A percentile compares a stretch with the other conserved stretches of the same genome.
Evolutionary conservation across 2,888 invertebrate species (phyloP).

Genomic region (Lissocephala sabroskyi): DNA sequence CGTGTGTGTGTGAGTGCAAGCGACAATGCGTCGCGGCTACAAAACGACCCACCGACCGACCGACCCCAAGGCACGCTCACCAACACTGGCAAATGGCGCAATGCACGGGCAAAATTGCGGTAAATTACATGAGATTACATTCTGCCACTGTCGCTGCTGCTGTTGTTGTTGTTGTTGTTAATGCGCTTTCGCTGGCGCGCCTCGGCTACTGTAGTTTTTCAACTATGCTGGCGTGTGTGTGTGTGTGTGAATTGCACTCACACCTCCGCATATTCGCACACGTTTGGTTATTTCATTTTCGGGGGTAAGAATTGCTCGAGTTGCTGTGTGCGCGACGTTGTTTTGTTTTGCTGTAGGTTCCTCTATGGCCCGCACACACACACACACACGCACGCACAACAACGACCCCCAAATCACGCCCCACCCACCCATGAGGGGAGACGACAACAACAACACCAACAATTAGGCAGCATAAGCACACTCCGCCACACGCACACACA

Average conservation of each 20-base stretch:
- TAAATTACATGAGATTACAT: conserved; percentile 61
- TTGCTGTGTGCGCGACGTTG: conserved; percentile 29
- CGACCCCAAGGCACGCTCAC: conserved; percentile 40
- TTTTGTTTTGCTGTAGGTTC: conserved; percentile 37
- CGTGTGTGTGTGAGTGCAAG: conserved; percentile 29
- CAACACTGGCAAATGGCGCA: conserved; percentile 18
- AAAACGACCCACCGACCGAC: conserved; percentile 45
- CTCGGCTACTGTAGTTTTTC: conserved; percentile 14
- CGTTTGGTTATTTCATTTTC: conserved; percentile 44
- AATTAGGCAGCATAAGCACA: too few species aligned
- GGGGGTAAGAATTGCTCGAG: conserved; percentile 19
- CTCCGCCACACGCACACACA: too few species aligned
- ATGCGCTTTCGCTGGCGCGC: conserved; percentile 30
- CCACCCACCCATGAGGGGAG: conserved; percentile 47
- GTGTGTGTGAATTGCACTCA: conserved; percentile 41
- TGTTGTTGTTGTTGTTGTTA: conserved; percentile 21
- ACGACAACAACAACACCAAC: conserved; percentile 40
- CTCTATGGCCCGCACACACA: too few species aligned
- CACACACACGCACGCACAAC: conserved; percentile 21
- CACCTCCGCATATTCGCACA: conserved; percentile 34
- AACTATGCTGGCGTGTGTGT: not conserved
- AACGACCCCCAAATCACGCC: conserved; percentile 53
- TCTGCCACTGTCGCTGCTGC: conserved; percentile 19
- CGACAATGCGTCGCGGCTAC: conserved; percentile 36
- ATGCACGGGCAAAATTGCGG: conserved; percentile 54